These are phyloP conservation scores for Cepaea hortensis DNA, from an alignment of 2,888 invertebrate genomes.

Conservation along the genomic window DNA sequence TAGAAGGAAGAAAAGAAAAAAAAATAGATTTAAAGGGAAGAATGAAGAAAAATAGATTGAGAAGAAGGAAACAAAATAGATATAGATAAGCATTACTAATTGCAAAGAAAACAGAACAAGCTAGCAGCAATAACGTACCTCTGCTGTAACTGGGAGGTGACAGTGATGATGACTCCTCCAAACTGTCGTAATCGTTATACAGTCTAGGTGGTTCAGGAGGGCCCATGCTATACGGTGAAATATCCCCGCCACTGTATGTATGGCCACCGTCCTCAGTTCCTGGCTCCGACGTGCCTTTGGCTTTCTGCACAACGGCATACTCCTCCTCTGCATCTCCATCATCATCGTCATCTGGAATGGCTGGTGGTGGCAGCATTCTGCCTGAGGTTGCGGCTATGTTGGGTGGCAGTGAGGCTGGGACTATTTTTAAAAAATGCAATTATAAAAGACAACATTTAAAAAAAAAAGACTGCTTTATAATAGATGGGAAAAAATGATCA, in stretches of 20 bases:
- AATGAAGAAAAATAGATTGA: too few relatives aligned
- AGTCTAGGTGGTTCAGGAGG: constrained; percentile 51
- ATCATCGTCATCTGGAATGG: constrained; percentile 1
- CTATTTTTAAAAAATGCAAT: background rate
- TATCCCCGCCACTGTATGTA: constrained; percentile 7
- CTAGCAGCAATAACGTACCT: background rate
- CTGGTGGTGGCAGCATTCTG: background rate
- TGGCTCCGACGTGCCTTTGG: background rate
- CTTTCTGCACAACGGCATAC: constrained; percentile 49
- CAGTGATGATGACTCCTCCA: constrained; percentile 2
- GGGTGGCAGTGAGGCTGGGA: background rate
- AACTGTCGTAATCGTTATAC: constrained; percentile 43
- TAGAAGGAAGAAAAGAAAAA: too few relatives aligned
- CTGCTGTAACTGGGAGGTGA: constrained; percentile 18
- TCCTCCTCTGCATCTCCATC: constrained; percentile 46
- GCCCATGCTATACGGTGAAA: constrained; percentile 29
- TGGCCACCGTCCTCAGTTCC: background rate
- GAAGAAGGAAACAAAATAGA: too few relatives aligned
- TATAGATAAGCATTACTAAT: too few relatives aligned
- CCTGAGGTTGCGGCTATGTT: background rate
- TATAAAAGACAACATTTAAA: too few relatives aligned
- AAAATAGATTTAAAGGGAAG: too few relatives aligned
- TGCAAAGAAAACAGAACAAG: too few relatives aligned
- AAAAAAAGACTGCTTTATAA: too few relatives aligned
- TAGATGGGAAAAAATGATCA: too few relatives aligned